Conservation (phyloP, 2,113 vertebrate species). For the Callipepla squamata region DNA sequence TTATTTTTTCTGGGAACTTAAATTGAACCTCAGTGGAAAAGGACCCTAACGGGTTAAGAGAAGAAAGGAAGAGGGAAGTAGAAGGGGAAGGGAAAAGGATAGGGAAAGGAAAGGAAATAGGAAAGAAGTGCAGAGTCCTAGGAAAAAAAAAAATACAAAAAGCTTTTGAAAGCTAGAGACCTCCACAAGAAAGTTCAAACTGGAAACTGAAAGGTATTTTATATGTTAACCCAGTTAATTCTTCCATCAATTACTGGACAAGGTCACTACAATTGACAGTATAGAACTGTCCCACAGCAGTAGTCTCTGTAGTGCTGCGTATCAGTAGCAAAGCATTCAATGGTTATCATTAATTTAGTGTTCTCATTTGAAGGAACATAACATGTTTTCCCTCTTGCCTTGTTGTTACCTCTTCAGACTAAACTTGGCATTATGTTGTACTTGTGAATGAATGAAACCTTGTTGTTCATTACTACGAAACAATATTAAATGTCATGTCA, state of each 20-base stretch:
- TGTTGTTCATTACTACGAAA: conserved; percentile 91
- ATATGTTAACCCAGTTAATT: neutral
- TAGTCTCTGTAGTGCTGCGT: conserved; percentile 45
- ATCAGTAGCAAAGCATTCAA: conserved; percentile 78
- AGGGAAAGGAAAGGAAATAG: neutral
- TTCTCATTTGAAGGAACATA: conserved; percentile 83
- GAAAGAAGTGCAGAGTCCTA: neutral
- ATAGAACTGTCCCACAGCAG: conserved; percentile 8
- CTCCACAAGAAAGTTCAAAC: conserved; percentile 7
- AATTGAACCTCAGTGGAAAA: neutral
- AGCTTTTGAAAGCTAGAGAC: conserved; percentile 18
- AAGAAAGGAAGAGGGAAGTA: neutral
- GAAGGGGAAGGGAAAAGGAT: neutral
- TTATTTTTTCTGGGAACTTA: conserved; percentile 63
- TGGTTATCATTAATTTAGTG: conserved; percentile 87
- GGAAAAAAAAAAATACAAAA: neutral
- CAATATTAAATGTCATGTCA: conserved; percentile 99
- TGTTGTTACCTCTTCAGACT: conserved; percentile 87
- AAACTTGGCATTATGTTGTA: conserved; percentile 91
- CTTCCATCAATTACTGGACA: neutral
- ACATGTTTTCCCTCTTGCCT: conserved; percentile 84
- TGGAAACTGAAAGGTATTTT: conserved; percentile 23
- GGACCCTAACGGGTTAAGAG: neutral
- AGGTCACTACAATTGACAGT: neutral
- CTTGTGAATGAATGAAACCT: conserved; percentile 92